Evolutionary conservation across 1,140 invertebrate genomes (phyloP), one percentile per base, ranked within the genome.

Genomic region (Drosophila chauvacae): DNA sequence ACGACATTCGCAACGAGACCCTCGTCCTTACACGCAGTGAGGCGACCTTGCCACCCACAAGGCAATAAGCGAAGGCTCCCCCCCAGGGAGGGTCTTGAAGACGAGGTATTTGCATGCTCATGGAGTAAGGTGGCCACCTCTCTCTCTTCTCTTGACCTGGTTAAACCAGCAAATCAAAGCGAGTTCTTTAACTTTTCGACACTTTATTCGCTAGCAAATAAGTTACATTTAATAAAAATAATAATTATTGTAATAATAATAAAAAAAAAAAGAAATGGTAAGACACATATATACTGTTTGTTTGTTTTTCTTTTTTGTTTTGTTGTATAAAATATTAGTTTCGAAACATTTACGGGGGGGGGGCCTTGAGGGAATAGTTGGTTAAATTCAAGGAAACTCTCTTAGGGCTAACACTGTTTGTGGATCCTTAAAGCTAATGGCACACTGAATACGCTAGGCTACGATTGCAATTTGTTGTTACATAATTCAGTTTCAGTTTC

Each of bases 181-280:
- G 18, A 69, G 48, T 62, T 60, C 20, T 39, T 39, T 63, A 51
- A 66, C 53, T 88, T 84, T 88, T 90, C 64, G 81, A 88, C 78
- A 88, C 69, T 90, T 88, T 88, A 90, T 88, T 90, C 73, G 75
- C 78, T 81, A 88, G 61, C 53, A 77, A 85, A 88, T 90, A 85
- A 85, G 80, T 81, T 88, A 80, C 47, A 79, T 70, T 50, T 72
- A 68, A 62, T 71, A 55, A 68, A 44, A 68, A 68, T 77, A 77
- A 45, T 45, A 20, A 45, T 45, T 20, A 45, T 13, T 16, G 2
- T 26, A 20, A 28, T 48, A 59, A 23, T 23, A 23, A 23, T 23
- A 23, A 23, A 2, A 58, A 75, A 44, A 41, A 65, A 56, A 75
- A 41, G 0, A 44, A 63, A 57, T 64, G 35, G 50, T 47, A 47